Evolutionary conservation across 2,888 invertebrate species (phyloP), one percentile per base, ranked within the genome.

Genomic region (Drosophila sordidula): DNA sequence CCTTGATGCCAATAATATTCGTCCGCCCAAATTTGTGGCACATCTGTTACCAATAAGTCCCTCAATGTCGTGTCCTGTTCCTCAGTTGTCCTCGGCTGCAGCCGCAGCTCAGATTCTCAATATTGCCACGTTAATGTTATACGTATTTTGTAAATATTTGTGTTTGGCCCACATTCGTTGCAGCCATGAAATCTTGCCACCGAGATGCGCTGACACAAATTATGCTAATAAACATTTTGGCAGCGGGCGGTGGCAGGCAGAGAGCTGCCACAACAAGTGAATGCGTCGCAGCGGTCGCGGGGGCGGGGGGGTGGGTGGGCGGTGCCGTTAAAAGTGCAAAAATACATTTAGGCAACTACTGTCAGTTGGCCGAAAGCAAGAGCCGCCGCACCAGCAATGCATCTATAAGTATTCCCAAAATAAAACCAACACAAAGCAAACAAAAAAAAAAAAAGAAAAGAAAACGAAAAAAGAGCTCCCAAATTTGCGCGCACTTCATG

Each of bases 191-290:
- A 52, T 32, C 25, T 63, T 56, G 63, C 45, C 54, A 67, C 56
- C 50, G 51, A 57, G 68, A 42, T 29, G 45, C 62, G 54, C 70
- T 76, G 69, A 72, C 85, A 81, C 82, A 79, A 71, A 87, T 85
- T 71, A 79, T 78, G 85, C 84, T 78, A 86, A 82, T 83, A 86
- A 82, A 70, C 78, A 75, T 63, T n/a, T n/a, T 14, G 62, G 61
- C 62, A 71, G 58, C 50, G 51, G 55, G 54, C 49, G 65, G 78
- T 61, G 70, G 61, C 64, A 58, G 50, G 56, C 56, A 51, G 34
- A 12, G 12, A 32, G 51, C 50, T 64, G 78, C 74, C 78, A 78
- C 70, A 71, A 65, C 79, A 75, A 78, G 68, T 72, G 80, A 65
- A 82, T 59, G 65, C 75, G 76, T 69, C 34, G 26, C 75, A 71